Percentiles rank a stretch among this genome's conserved stretches.
phyloP scores from a whole-genome alignment of 2,888 invertebrate genomes.

The Yponomeuta evonymella region DNA sequence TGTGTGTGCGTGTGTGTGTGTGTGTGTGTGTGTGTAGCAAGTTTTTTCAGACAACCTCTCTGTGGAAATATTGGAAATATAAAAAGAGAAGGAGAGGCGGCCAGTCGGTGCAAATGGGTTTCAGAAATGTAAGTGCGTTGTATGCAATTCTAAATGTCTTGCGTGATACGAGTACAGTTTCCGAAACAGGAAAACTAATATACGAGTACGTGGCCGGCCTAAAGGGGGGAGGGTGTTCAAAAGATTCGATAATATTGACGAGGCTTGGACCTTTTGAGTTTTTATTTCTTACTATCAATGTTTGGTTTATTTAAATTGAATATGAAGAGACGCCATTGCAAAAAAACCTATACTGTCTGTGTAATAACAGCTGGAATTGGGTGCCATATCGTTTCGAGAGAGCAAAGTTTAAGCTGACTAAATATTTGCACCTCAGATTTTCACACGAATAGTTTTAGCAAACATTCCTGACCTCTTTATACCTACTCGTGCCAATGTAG shows the following conservation, averaged over 20 bases:
- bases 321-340: not conserved
- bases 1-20: no score
- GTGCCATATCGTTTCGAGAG: not conserved
- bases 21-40: no score
- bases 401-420: not conserved
- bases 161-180: no score
- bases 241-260: not conserved
- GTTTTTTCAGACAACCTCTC: no score
- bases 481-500: not conserved
- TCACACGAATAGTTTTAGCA: not conserved
- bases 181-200: no score
- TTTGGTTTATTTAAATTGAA: not conserved
- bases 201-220: no score
- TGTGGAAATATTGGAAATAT: no score
- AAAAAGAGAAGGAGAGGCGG: no score
- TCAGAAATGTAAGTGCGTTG: no score
- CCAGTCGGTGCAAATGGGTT: no score
- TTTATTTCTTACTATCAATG: not conserved
- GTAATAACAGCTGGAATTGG: not conserved
- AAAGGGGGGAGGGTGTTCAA: not conserved
- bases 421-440: not conserved
- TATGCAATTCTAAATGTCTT: no score
- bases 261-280: not conserved
- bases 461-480: not conserved
- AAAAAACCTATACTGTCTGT: not conserved